Conservation (phyloP, 1,140 invertebrate species). For the Bombus ignitus region DNA sequence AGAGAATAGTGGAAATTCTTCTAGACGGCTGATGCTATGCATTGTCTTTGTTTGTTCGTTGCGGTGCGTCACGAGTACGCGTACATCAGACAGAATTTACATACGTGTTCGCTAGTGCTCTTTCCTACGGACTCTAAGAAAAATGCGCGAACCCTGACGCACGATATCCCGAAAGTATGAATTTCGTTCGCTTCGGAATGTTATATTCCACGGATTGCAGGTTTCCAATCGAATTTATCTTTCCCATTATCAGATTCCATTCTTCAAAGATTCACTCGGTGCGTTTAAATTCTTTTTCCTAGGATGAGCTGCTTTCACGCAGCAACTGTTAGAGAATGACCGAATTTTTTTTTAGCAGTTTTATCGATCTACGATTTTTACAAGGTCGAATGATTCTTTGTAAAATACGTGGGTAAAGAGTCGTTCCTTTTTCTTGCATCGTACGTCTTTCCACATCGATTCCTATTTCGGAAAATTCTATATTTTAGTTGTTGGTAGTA, state of each 20-base stretch:
- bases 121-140: neutral
- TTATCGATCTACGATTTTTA: too few relatives aligned
- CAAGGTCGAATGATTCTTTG: too few relatives aligned
- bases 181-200: neutral
- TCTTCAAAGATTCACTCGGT: neutral
- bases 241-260: neutral
- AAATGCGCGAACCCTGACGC: neutral
- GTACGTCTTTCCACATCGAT: too few relatives aligned
- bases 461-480: too few relatives aligned
- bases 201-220: neutral
- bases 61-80: constrained; percentile 20
- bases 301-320: too few relatives aligned
- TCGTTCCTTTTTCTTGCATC: too few relatives aligned
- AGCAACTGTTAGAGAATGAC: too few relatives aligned
- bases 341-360: too few relatives aligned
- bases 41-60: constrained; percentile 65
- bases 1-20: constrained; percentile 62
- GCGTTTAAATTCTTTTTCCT: neutral
- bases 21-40: constrained; percentile 63
- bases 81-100: constrained; percentile 50
- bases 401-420: too few relatives aligned
- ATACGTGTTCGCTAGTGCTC: constrained; percentile 33
- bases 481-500: too few relatives aligned
- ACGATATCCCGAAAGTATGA: neutral
- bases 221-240: neutral